phyloP scores from a whole-genome alignment of 2,797 vertebrate genomes.

The Mycteria americana region DNA sequence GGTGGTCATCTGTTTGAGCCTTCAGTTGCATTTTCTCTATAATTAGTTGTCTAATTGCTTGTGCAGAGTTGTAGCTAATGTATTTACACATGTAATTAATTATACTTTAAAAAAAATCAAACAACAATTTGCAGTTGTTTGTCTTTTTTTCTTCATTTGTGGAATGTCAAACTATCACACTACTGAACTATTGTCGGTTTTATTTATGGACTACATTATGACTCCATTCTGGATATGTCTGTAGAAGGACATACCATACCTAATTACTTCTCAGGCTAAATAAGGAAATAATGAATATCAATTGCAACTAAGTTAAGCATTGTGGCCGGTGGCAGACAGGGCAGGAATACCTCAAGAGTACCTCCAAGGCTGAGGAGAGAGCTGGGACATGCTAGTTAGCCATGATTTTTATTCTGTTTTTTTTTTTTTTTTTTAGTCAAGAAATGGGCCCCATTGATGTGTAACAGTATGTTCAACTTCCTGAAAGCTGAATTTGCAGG shows the following conservation, averaged over 20 bases:
- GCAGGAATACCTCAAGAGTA: not conserved
- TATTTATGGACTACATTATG: not conserved
- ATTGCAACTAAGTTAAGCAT: not conserved
- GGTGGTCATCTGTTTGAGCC: not conserved
- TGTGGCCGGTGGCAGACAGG: not conserved
- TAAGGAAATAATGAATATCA: not conserved
- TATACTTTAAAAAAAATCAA: not conserved
- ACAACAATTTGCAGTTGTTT: not conserved
- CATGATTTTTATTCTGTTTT: not conserved
- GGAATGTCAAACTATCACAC: fast-evolving
- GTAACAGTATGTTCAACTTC: not conserved
- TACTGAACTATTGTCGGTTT: not conserved
- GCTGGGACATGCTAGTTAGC: not conserved
- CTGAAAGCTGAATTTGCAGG: not conserved
- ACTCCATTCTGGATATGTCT: not conserved
- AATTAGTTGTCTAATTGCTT: constrained; percentile 34
- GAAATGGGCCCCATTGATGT: not conserved
- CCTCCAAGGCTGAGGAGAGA: not conserved
- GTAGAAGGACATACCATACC: not conserved
- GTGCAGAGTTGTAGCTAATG: not conserved
- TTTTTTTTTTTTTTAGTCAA: not conserved
- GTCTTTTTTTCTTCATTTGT: not conserved
- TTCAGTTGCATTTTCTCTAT: not conserved
- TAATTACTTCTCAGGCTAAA: not conserved
- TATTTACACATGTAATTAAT: constrained; percentile 13